A percentile compares a stretch with the other conserved stretches of the same genome.
Evolutionary conservation across 2,888 invertebrate species (phyloP).

Genomic region (Epirrita christyi): DNA sequence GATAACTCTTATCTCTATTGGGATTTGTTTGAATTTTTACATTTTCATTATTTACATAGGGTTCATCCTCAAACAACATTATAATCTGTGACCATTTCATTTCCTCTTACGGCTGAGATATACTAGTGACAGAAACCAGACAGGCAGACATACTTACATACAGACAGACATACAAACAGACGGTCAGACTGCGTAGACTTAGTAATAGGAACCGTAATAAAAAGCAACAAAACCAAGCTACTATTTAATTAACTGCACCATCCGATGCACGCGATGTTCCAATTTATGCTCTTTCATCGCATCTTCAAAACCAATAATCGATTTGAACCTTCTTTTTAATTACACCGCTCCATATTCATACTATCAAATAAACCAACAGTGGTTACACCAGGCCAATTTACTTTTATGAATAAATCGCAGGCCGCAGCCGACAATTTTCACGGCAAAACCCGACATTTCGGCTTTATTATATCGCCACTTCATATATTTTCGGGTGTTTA

Average conservation of each 20-base stretch:
- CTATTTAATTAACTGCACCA: constrained; percentile 1
- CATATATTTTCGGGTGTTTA: constrained; percentile 70
- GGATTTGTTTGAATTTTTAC: no score
- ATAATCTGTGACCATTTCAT: no score
- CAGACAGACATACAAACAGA: no score
- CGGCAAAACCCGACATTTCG: constrained; percentile 45
- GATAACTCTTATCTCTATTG: no score
- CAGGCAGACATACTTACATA: no score
- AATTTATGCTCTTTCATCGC: constrained; percentile 19
- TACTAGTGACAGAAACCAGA: no score
- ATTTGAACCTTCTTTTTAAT: constrained; percentile 22
- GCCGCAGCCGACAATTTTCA: constrained; percentile 56
- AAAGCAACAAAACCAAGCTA: constrained; percentile 1
- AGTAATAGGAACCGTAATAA: neutral
- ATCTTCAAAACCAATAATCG: constrained; percentile 24
- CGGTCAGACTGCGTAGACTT: no score
- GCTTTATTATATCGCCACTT: constrained; percentile 68
- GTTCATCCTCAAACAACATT: no score
- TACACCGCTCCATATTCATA: constrained; percentile 20
- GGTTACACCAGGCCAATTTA: constrained; percentile 62
- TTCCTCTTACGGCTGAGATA: no score
- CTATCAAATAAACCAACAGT: constrained; percentile 35
- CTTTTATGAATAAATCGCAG: constrained; percentile 59
- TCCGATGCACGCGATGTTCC: neutral
- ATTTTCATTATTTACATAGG: no score